Percentiles rank a stretch among this genome's conserved stretches.
Conservation (phyloP, 2,113 vertebrate genomes). For the Mellivora capensis region DNA sequence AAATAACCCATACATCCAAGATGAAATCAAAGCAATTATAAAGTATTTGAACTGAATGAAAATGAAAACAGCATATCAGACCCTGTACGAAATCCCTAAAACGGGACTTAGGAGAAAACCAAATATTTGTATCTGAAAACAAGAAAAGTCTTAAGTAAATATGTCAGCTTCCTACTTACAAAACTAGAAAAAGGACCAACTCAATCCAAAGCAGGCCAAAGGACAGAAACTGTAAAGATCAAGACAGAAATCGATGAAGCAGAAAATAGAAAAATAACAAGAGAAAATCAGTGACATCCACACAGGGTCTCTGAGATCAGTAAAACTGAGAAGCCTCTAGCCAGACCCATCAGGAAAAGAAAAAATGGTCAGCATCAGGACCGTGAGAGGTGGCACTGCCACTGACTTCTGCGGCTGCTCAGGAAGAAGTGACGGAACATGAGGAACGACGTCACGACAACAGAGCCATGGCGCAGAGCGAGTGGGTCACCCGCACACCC, state of each 20-base stretch:
- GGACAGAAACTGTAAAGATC: neutral
- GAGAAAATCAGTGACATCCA: neutral
- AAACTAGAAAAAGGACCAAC: neutral
- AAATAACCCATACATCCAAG: neutral
- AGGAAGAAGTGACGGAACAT: rapidly evolving
- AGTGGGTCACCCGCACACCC: neutral
- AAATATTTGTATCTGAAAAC: neutral
- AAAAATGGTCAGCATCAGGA: neutral
- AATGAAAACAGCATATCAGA: neutral
- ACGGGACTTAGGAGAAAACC: neutral
- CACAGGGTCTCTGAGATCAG: neutral
- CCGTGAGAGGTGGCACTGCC: rapidly evolving
- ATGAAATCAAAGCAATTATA: neutral
- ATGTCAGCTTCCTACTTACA: neutral
- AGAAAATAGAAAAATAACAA: neutral
- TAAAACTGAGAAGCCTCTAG: rapidly evolving
- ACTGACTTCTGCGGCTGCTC: neutral
- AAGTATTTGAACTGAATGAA: neutral
- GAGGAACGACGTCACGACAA: rapidly evolving
- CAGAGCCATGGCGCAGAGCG: rapidly evolving
- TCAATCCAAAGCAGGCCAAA: neutral
- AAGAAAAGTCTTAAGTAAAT: no score
- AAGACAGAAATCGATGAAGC: no score
- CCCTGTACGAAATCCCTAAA: neutral
- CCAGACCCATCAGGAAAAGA: no score